Evolutionary conservation across 2,113 vertebrate species (phyloP).

Genomic region (Clarias macrocephalus): DNA sequence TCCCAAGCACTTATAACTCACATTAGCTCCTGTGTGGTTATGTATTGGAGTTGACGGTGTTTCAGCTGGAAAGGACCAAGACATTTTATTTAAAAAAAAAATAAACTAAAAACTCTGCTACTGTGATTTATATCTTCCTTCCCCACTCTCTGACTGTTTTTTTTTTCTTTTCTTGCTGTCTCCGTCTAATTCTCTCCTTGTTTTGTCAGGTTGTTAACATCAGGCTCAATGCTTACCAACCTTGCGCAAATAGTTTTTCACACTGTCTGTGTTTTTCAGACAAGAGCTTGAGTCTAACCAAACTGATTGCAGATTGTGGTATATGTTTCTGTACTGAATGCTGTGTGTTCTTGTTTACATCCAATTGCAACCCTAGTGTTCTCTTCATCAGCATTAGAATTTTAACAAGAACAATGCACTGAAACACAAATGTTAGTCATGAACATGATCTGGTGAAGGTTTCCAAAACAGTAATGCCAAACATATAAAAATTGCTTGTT

Average conservation of each 20-base stretch:
- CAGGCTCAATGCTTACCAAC: neutral
- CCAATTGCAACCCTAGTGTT: neutral
- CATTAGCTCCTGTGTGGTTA: neutral
- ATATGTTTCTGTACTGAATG: neutral
- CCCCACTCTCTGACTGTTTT: conserved; percentile 10
- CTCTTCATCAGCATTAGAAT: neutral
- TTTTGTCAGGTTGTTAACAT: neutral
- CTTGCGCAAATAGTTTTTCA: neutral
- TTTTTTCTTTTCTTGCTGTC: neutral
- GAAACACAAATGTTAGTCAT: neutral
- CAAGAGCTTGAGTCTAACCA: neutral
- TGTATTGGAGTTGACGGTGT: neutral
- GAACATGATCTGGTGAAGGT: neutral
- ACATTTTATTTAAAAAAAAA: neutral
- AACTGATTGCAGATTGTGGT: neutral
- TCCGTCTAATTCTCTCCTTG: neutral
- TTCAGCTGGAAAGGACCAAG: neutral
- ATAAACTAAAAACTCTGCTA: neutral
- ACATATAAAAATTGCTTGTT: neutral
- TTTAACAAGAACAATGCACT: neutral
- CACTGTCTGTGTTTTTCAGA: neutral
- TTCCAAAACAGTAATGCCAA: neutral
- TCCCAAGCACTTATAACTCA: neutral
- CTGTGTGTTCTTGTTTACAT: neutral
- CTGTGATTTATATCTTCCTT: neutral